Conservation (phyloP, 2,888 invertebrate species). For the Archips crataeganus region DNA sequence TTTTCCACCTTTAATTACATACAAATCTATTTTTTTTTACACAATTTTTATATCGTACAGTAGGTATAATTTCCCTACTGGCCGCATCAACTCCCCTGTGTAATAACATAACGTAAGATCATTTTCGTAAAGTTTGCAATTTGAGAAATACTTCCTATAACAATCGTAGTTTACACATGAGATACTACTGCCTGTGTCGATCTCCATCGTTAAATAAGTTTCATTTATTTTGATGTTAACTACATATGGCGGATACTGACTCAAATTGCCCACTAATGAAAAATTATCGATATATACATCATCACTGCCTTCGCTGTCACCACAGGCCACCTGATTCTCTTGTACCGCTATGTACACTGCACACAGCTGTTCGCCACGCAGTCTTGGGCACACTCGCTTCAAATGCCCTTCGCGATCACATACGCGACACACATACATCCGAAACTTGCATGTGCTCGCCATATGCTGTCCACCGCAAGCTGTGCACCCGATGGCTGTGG, state of each 20-base stretch:
- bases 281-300: not conserved
- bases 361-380: too few species aligned
- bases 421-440: too few species aligned
- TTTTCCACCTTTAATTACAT: conserved; percentile 8
- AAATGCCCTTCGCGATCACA: too few species aligned
- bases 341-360: too few species aligned
- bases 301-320: not conserved
- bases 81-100: not conserved
- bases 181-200: not conserved
- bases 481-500: too few species aligned
- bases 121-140: not conserved
- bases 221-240: not conserved
- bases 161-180: not conserved
- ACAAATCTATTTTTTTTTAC: not conserved
- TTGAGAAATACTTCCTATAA: not conserved
- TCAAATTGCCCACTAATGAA: not conserved
- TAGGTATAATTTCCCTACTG: not conserved
- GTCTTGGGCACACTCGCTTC: too few species aligned
- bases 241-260: not conserved
- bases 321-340: too few species aligned
- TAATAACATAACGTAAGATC: conserved; percentile 4
- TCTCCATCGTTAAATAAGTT: not conserved
- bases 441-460: too few species aligned
- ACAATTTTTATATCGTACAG: not conserved
- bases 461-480: too few species aligned